Evolutionary conservation across 2,113 vertebrate species (phyloP), one percentile per base, ranked within the genome.

Genomic region (Silurus glanis): DNA sequence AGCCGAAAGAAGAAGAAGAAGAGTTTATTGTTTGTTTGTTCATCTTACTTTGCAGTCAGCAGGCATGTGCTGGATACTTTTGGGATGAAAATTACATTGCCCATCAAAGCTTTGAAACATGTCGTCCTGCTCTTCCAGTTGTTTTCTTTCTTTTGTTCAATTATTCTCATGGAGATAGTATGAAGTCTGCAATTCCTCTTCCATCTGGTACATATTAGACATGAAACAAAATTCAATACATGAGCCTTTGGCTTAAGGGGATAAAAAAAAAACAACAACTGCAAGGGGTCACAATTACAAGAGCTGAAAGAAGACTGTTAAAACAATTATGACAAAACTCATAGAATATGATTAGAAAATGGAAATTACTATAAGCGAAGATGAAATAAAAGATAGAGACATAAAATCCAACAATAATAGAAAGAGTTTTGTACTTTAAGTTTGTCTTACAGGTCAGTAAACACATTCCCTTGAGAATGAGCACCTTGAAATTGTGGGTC

Each of bases 401-500:
- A 84, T 64, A 84, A 84, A 89, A 59, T 76, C 74, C 7, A 71
- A 82, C 62, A 83, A 78, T 28, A 78, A 89, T 37, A 75, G 86
- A 51, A 87, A 88, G 89, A 87, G 85, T 88, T 90, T 89, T 82
- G 69, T 85, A 83, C 85, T 92, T 91, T 85, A 92, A 89, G 86
- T 90, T 86, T 90, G 89, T 89, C 91, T 91, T 87, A 91, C 87
- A 83, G 49, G 91, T 85, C 90, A 91, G 76, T 89, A 84, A 92
- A 86, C 83, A 74, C 1, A 56, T 61, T 91, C 89, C 87, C 90
- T 17, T 19, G 78, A 79, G 90, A 89, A 23, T 21, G n/a, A 64
- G 86, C 85, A 82, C 78, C 75, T 87, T 66, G 83, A 86, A 91
- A 85, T 59, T 85, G 82, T 85, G 86, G 80, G 89, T 86, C 75